Evolutionary conservation across 2,888 invertebrate genomes (phyloP).

Genomic region (Diadegma fenestrale): DNA sequence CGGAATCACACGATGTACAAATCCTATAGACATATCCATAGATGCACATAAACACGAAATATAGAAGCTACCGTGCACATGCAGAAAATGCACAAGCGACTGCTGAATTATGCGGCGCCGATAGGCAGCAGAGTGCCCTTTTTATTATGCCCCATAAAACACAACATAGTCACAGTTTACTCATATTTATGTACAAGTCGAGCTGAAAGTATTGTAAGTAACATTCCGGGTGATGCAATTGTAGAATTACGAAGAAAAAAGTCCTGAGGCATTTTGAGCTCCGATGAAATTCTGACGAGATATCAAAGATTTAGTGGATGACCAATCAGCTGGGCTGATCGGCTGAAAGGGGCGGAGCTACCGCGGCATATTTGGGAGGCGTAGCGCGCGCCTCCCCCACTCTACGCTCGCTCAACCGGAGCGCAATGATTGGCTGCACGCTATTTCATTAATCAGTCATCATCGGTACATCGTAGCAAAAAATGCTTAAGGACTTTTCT

Average conservation of each 20-base stretch:
- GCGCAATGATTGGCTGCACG: not conserved
- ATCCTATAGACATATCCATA: not conserved
- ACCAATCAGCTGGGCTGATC: not conserved
- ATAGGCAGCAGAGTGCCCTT: conserved; percentile 20
- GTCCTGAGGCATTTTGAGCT: not conserved
- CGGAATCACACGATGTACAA: conserved; percentile 16
- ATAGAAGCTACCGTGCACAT: conserved; percentile 40
- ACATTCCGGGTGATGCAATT: not conserved
- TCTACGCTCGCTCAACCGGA: not conserved
- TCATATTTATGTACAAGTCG: not conserved
- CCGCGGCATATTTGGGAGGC: not conserved
- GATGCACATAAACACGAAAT: not conserved
- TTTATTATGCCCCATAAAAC: conserved; percentile 6
- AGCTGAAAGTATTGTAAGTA: not conserved
- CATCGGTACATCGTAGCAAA: not conserved
- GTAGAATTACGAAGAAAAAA: not conserved
- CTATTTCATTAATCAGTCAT: not conserved
- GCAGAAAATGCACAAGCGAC: conserved; percentile 8
- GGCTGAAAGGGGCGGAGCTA: not conserved
- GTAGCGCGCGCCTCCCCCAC: not conserved
- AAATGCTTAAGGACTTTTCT: not conserved
- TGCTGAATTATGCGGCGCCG: conserved; percentile 19
- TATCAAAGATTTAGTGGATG: not conserved
- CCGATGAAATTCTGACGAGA: not conserved
- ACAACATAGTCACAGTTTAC: conserved; percentile 21